Percentiles rank a stretch among this genome's conserved stretches.
phyloP scores from a whole-genome alignment of 2,888 invertebrate species.

The Drosophila quinaria region DNA sequence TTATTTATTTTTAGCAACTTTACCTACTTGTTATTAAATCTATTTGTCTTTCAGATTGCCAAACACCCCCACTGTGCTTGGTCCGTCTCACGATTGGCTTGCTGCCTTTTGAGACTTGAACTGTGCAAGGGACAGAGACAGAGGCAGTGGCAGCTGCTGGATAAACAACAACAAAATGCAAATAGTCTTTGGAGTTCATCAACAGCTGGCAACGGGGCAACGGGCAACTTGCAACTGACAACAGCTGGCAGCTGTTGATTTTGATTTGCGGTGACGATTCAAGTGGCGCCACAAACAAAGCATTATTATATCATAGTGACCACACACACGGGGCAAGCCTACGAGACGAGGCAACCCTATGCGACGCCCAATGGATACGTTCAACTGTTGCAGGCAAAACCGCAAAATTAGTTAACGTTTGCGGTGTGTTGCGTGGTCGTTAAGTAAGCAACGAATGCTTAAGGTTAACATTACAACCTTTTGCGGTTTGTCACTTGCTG shows the following conservation, averaged over 20 bases:
- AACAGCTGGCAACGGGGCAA: slow-evolving; percentile 7
- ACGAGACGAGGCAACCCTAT: not conserved
- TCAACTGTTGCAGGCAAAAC: slow-evolving; percentile 72
- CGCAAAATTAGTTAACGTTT: slow-evolving; percentile 80
- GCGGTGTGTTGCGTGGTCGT: slow-evolving; percentile 63
- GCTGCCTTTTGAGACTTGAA: slow-evolving; percentile 48
- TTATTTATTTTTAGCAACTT: not conserved
- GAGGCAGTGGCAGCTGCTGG: slow-evolving; percentile 13
- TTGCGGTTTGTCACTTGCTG: slow-evolving; percentile 78
- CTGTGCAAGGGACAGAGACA: slow-evolving; percentile 21
- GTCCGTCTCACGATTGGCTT: slow-evolving; percentile 58
- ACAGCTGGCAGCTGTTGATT: slow-evolving; percentile 52
- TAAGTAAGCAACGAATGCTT: slow-evolving; percentile 75
- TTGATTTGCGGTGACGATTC: slow-evolving; percentile 68
- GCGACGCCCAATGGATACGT: slow-evolving; percentile 7
- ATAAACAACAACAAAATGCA: slow-evolving; percentile 36
- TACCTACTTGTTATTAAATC: not conserved
- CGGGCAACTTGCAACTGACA: slow-evolving; percentile 23
- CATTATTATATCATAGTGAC: slow-evolving; percentile 59
- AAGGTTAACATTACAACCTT: slow-evolving; percentile 72
- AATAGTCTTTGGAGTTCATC: slow-evolving; percentile 50
- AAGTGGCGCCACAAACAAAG: slow-evolving; percentile 65
- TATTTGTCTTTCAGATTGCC: not conserved
- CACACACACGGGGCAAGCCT: slow-evolving; percentile 36
- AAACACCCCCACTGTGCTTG: slow-evolving; percentile 48